phyloP scores from a whole-genome alignment of 2,797 vertebrate species.

The Sparus aurata region DNA sequence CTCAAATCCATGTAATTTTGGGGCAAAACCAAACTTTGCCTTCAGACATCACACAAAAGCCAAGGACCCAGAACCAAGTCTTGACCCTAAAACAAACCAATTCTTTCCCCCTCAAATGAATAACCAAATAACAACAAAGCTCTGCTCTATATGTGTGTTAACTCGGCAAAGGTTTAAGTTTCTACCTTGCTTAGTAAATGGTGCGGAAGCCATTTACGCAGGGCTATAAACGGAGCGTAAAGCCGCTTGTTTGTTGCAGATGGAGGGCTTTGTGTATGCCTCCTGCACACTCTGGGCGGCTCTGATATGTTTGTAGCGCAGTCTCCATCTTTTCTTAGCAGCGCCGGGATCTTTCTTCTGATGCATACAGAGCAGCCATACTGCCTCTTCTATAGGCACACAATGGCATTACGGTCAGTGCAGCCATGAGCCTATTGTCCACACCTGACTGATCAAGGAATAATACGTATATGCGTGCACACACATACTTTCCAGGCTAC shows the following conservation, averaged over 20 bases:
- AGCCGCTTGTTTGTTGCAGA: constrained; percentile 72
- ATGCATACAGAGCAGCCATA: constrained; percentile 51
- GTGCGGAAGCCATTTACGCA: constrained; percentile 49
- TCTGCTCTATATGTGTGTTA: constrained; percentile 21
- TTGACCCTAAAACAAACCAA: not conserved
- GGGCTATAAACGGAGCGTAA: constrained; percentile 75
- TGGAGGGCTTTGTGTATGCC: constrained; percentile 51
- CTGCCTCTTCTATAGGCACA: constrained; percentile 45
- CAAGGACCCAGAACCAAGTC: not conserved
- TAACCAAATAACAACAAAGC: constrained; percentile 24
- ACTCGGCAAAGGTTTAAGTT: constrained; percentile 33
- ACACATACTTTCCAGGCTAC: not conserved
- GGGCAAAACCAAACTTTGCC: no score
- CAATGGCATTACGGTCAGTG: constrained; percentile 66
- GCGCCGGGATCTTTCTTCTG: constrained; percentile 53
- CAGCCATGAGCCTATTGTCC: constrained; percentile 72
- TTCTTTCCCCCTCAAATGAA: not conserved
- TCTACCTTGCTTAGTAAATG: constrained; percentile 41
- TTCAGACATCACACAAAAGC: no score
- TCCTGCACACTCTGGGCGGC: constrained; percentile 68
- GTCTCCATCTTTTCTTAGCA: constrained; percentile 67
- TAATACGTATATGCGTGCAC: not conserved
- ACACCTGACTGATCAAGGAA: constrained; percentile 64
- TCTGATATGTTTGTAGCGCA: constrained; percentile 80
- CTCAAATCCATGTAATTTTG: no score